A percentile compares a stretch with the other conserved stretches of the same genome.
Evolutionary conservation across 2,113 vertebrate genomes (phyloP).

Genomic region (Gyps fulvus): DNA sequence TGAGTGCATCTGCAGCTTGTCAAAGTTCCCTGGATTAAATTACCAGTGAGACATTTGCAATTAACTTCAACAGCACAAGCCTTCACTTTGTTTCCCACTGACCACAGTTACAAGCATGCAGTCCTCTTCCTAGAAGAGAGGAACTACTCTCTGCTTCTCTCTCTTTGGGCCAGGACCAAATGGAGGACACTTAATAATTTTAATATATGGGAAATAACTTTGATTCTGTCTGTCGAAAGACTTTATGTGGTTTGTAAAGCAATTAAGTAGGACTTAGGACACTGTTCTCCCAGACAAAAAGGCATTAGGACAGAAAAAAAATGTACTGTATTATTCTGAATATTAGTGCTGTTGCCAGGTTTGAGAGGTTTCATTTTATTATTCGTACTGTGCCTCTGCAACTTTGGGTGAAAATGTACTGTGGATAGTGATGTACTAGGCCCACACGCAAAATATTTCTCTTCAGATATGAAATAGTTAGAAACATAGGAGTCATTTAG

Average conservation of each 20-base stretch:
- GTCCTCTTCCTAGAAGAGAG: background rate
- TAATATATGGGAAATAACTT: background rate
- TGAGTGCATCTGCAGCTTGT: background rate
- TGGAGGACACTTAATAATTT: background rate
- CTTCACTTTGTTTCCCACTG: background rate
- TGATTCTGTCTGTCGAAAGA: background rate
- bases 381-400: background rate
- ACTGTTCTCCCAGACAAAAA: background rate
- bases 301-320: background rate
- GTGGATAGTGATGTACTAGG: background rate
- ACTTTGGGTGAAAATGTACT: background rate
- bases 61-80: background rate
- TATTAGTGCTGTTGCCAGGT: background rate
- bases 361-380: background rate
- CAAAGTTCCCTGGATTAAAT: background rate
- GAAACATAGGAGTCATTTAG: background rate
- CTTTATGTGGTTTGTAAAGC: background rate
- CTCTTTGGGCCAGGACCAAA: background rate
- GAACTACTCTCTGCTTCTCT: background rate
- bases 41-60: background rate
- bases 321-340: background rate
- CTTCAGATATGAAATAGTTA: background rate
- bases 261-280: slow-evolving; percentile 21
- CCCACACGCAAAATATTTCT: background rate
- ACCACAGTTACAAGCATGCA: background rate